Percentiles rank a stretch among this genome's conserved stretches.
Conservation (phyloP, 2,888 invertebrate genomes). For the Agonopterix subpropinquella region DNA sequence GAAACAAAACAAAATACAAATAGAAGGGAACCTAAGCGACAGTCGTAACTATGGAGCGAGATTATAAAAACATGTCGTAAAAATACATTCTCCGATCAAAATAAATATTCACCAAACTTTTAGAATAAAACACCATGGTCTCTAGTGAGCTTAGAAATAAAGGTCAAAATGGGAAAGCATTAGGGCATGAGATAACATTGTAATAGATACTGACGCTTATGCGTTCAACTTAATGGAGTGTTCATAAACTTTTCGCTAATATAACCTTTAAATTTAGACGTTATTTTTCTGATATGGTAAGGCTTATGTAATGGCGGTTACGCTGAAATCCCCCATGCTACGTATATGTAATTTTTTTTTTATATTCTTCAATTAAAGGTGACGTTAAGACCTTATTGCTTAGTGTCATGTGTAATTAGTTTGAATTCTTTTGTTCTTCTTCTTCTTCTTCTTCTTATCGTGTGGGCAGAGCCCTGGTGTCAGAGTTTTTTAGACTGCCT, state of each 20-base stretch:
- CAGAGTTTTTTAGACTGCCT: too few relatives aligned
- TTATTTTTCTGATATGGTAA: constrained; percentile 41
- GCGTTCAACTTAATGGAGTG: constrained; percentile 37
- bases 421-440: too few relatives aligned
- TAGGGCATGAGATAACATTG: too few relatives aligned
- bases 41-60: constrained; percentile 34
- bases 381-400: too few relatives aligned
- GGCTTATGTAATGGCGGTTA: constrained; percentile 12
- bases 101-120: constrained; percentile 30
- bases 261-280: constrained; percentile 43
- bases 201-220: constrained; percentile 20
- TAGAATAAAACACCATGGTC: neutral
- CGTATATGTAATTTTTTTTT: too few relatives aligned
- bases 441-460: too few relatives aligned
- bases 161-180: too few relatives aligned
- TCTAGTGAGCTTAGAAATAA: constrained; percentile 5
- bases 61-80: constrained; percentile 54
- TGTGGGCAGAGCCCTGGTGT: too few relatives aligned
- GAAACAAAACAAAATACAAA: constrained; percentile 8
- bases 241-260: constrained; percentile 33
- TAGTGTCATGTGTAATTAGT: too few relatives aligned
- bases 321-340: neutral
- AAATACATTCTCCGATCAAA: constrained; percentile 33
- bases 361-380: too few relatives aligned
- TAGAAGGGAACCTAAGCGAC: constrained; percentile 10